Conservation (phyloP, 2,797 vertebrate species). For the Sebastes iracundus region DNA sequence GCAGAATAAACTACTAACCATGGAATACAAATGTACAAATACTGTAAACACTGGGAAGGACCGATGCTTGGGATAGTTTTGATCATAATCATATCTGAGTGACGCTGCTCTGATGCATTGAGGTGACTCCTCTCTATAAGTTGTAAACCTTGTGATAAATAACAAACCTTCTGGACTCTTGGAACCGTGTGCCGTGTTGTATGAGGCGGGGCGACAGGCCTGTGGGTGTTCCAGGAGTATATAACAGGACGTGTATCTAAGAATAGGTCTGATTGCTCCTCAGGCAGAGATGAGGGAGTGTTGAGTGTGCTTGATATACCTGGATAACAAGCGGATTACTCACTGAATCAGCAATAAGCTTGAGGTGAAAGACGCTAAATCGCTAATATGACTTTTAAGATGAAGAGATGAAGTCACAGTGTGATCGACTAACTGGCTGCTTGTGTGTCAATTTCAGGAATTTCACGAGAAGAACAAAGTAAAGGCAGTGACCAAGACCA, state of each 20-base stretch:
- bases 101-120: background rate
- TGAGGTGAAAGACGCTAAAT: background rate
- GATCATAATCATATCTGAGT: background rate
- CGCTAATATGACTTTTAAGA: background rate
- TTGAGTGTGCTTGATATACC: background rate
- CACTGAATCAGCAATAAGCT: background rate
- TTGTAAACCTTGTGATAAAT: constrained; percentile 56
- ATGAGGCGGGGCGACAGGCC: constrained; percentile 56
- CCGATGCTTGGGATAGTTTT: background rate
- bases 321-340: constrained; percentile 1
- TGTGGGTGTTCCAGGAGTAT: constrained; percentile 65
- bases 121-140: background rate
- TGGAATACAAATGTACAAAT: background rate
- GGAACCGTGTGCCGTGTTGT: constrained; percentile 35
- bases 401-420: background rate
- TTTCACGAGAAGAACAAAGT: constrained; percentile 62
- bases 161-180: constrained; percentile 59
- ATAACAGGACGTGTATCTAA: constrained; percentile 70
- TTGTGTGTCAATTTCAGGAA: constrained; percentile 66
- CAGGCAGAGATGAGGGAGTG: constrained; percentile 3
- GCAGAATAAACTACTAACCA: background rate
- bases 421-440: background rate
- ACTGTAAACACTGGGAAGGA: background rate
- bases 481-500: constrained; percentile 51
- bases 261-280: constrained; percentile 67